Base-by-base conservation (phyloP, 2,797 vertebrate genomes). In the Salarias fasciatus region DNA sequence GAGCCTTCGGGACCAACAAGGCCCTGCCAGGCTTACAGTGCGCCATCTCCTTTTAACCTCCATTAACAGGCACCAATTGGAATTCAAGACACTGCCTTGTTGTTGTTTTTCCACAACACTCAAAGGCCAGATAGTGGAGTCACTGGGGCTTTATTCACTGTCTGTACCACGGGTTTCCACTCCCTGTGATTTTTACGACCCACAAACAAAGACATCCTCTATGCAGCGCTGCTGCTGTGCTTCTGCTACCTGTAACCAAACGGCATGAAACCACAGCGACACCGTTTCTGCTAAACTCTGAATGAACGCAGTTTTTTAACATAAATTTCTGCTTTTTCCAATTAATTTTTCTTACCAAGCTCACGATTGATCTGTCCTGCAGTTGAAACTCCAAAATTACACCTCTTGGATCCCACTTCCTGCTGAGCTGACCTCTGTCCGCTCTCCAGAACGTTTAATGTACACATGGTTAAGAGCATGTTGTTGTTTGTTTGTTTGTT, bases 31-130 rank as follows among this genome's bases (percentile, higher is more conserved):
- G 71, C 67, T 57, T 83, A 76, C 61, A 83, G 85, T 83, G 72
- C 46, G 74, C 76, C 69, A 50, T 63, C 79, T 88, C 33, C 24
- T 85, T 88, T 80, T 33, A 76, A 70, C 60, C 72, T 79, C 72
- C 50, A 52, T 86, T 62, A 87, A 83, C 69, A 52, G 51, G 74
- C 24, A 54, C 69, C 49, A 67, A 84, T 91, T 91, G 51, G 79
- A 68, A 91, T 91, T 90, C 86, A 82, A 88, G 77, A 83, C 84
- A 82, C 79, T 68, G 43, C 14, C 56, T 58, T 75, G 66, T 65
- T 77, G 76, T 79, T 44, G 76, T 72, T 60, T 67, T 79, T 44
- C 53, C 64, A 41, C 66, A 75, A 56, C 77, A 58, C 57, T 74
- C 46, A 8, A 36, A 6, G 44, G 69, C 73, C 75, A 78, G 69